phyloP scores from a whole-genome alignment of 92 coral and sea anemone species.

The Phymanthus crucifer region DNA sequence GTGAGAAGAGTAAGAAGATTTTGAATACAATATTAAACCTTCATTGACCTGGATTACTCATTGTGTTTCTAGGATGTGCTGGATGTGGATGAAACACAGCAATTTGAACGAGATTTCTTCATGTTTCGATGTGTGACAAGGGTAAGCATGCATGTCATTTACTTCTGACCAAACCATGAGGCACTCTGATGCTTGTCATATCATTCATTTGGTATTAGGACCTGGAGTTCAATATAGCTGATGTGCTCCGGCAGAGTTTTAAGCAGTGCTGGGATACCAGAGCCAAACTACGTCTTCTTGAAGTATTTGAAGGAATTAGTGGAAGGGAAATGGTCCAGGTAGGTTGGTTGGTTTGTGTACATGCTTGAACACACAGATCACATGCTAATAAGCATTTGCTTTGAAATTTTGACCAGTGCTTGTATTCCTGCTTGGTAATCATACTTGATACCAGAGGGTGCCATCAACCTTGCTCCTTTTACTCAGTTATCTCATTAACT shows the following conservation, averaged over 20 bases:
- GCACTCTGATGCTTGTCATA: background rate
- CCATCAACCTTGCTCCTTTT: background rate
- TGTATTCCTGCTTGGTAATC: no score
- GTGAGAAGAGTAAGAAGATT: background rate
- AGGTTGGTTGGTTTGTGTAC: background rate
- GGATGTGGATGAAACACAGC: slow-evolving; percentile 84
- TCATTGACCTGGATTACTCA: background rate
- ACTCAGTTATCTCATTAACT: background rate
- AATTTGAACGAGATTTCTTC: slow-evolving; percentile 93
- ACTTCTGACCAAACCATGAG: background rate
- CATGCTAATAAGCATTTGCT: background rate
- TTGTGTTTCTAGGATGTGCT: slow-evolving; percentile 69
- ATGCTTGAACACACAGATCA: background rate
- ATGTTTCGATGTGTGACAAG: slow-evolving; percentile 94
- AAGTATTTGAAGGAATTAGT: slow-evolving; percentile 97
- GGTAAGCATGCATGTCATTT: slow-evolving; percentile 63
- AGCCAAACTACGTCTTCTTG: slow-evolving; percentile 90
- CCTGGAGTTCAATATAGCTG: slow-evolving; percentile 87
- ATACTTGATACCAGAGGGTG: no score
- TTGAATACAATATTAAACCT: background rate
- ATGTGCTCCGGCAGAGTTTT: slow-evolving; percentile 92
- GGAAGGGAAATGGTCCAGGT: slow-evolving; percentile 97
- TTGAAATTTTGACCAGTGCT: no score
- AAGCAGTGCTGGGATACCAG: slow-evolving; percentile 98
- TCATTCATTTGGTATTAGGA: slow-evolving; percentile 48